Base-by-base conservation (phyloP, 2,113 vertebrate species). In the Collichthys lucidus region DNA sequence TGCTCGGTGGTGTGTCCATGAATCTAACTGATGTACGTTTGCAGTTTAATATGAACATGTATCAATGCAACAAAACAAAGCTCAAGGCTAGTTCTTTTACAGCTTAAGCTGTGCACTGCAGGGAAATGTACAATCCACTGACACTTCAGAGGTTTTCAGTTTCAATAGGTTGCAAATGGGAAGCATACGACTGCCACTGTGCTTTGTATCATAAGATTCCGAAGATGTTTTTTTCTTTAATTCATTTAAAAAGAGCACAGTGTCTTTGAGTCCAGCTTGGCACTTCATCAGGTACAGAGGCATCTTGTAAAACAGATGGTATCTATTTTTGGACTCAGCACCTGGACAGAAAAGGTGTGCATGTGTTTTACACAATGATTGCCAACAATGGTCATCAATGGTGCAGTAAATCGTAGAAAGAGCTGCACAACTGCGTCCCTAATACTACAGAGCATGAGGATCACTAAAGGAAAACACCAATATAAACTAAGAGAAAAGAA, bases 241-340 rank as follows among this genome's bases (percentile, higher is more conserved):
- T 11, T 31, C 1, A 17, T 59, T 29, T 35, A 19, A 7, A 4
- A 10, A 19, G 29, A 19, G 16, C 31, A 16, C 57, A 60, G 3
- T 31, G 57, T 60, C 35, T 57, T 7, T 40, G 14, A 26, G 55
- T 3, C 26, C 56, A 59, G 56, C 15, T 17, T 40, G 10, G 31
- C 59, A 20, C 29, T 40, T 61, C 17, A 61, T 61, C 4, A 17
- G 15, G 56, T 16, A 31, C 15, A 29, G 24, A 59, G 26, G 3
- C 56, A 26, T 59, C 56, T 17, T 59, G 56, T 29, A 26, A 59
- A 59, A 59, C 56, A 59, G 56, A 59, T 59, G 26, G 24, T 59
- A 29, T 29, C 56, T 59, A 24, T 57, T 57, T 57, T 57, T 26
- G 56, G 56, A 59, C 24, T 59, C 56, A 59, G 56, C 56, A 29